Conservation (phyloP, 2,113 vertebrate species). For the Struthio camelus region DNA sequence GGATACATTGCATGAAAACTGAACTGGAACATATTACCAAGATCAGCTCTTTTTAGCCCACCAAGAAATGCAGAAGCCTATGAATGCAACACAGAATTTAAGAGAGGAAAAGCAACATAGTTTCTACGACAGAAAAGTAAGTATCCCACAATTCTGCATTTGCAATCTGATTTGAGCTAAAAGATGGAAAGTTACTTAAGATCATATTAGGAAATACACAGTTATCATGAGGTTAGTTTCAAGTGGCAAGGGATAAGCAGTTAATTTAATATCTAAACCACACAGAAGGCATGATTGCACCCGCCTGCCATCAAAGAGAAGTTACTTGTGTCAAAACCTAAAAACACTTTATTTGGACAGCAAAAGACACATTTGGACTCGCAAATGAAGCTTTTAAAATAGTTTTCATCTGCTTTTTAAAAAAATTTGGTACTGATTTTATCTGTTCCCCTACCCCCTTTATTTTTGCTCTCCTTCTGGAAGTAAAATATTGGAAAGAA, state of each 20-base stretch:
- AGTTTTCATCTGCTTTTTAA: background rate
- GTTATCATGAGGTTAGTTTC: background rate
- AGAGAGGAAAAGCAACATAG: background rate
- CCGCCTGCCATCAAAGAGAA: background rate
- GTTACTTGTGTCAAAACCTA: background rate
- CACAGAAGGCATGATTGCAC: background rate
- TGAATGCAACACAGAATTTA: background rate
- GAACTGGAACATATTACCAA: background rate
- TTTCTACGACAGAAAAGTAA: background rate
- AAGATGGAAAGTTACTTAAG: background rate
- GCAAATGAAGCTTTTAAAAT: background rate
- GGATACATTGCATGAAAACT: background rate
- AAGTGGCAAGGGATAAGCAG: background rate
- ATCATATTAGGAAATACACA: background rate
- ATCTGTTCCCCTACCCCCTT: background rate
- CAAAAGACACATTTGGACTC: background rate
- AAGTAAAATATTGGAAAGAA: background rate
- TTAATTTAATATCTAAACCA: background rate
- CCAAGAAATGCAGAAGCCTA: background rate
- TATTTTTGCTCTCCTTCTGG: background rate
- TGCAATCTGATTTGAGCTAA: background rate
- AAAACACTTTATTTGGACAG: background rate
- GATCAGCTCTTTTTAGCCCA: background rate
- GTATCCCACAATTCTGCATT: rapidly evolving
- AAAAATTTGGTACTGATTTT: background rate